Base-by-base conservation (phyloP, 2,797 vertebrate genomes). In the Cryptoblepharus egeriae region DNA sequence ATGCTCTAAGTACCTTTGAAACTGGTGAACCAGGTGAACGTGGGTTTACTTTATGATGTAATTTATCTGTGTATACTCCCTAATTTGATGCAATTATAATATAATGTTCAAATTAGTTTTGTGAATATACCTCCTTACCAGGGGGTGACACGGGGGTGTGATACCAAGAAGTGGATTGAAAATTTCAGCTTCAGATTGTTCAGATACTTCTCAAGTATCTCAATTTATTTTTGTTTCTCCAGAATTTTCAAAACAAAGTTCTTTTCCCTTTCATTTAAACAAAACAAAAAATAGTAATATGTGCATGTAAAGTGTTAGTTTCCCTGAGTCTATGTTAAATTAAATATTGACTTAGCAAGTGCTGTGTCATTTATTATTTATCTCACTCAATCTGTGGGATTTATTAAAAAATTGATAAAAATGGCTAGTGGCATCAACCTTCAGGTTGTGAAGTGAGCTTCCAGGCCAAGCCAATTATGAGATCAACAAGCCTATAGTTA, bases 331-430 rank as follows among this genome's bases (percentile, higher is more conserved):
- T 91, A 89, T 91, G 89, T 92, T 94, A 95, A 95, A 93, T 93
- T 93, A 93, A 95, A 95, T 94, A 95, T 94, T 95, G 94, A 94
- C 93, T 92, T 93, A 90, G 22, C 26, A 87, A 93, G 81, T 45
- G 87, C 71, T 76, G 64, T 82, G 77, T 87, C 89, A 95, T 94
- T 93, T 92, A 94, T 95, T 96, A 95, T 94, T 96, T 95, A 94
- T 88, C 49, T 78, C 89, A 90, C 37, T 90, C 90, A 95, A 92
- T 93, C 89, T 91, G 82, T 88, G 72, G 79, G 85, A 93, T 94
- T 95, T 95, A 94, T 94, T 94, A 73, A 93, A 94, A 93, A 93
- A 87, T 85, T 92, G 88, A 88, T 93, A 93, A 93, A 87, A 86
- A 85, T 16, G 15, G 81, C 87, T 87, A 37, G 57, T 91, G 85